phyloP scores from a whole-genome alignment of 1,140 invertebrate genomes.

The Epicauta chinensis region DNA sequence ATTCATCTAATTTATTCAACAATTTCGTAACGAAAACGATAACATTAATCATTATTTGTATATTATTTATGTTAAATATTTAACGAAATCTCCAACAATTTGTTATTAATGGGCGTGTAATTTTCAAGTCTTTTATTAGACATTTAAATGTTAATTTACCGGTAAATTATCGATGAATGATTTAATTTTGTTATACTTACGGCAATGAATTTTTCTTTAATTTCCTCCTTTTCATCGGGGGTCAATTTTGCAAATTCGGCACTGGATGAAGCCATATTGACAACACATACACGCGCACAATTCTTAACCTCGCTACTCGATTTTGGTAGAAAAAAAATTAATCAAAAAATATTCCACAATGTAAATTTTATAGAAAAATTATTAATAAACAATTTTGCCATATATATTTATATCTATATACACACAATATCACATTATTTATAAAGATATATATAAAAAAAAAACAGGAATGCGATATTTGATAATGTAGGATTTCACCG shows the following conservation, averaged over 20 bases:
- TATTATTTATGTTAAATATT: no score
- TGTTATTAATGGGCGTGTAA: neutral
- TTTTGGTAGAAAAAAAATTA: no score
- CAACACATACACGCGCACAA: conserved; percentile 3
- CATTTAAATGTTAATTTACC: neutral
- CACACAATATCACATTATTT: no score
- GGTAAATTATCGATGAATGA: neutral
- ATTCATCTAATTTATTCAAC: neutral
- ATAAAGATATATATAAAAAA: no score
- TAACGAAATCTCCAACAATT: no score
- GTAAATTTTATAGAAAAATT: no score
- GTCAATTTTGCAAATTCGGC: conserved; percentile 31
- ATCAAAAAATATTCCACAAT: no score
- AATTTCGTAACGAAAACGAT: conserved; percentile 1
- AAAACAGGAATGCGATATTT: no score
- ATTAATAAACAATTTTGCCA: no score
- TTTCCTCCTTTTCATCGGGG: conserved; percentile 39
- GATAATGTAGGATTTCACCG: no score
- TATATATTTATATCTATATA: no score
- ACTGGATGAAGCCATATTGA: conserved; percentile 27
- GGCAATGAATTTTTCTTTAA: conserved; percentile 38
- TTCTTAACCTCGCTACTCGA: no score
- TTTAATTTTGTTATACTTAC: conserved; percentile 28
- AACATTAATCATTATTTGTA: conserved; percentile 3
- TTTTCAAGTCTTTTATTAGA: conserved; percentile 3